These are phyloP conservation scores for Onychorhynchus coronatus DNA, from an alignment of 2,113 vertebrate species.

Conservation along the genomic window DNA sequence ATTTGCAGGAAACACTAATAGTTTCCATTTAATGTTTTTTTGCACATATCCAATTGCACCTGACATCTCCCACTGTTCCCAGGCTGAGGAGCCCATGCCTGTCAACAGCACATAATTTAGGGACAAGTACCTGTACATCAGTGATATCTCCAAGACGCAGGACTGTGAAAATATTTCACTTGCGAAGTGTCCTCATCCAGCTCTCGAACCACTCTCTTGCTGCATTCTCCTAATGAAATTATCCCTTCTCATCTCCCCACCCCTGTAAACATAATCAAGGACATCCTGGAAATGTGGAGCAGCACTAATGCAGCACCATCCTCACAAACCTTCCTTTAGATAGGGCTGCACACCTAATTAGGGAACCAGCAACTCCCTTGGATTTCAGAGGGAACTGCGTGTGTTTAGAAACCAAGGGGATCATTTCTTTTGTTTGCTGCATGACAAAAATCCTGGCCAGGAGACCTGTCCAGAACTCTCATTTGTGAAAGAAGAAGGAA, in stretches of 20 bases:
- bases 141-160: neutral
- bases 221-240: neutral
- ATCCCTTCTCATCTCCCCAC: neutral
- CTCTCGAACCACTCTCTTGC: neutral
- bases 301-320: neutral
- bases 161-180: neutral
- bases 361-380: neutral
- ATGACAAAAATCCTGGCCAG: neutral
- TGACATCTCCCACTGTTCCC: neutral
- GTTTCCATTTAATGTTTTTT: neutral
- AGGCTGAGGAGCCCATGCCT: neutral
- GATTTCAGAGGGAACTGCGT: neutral
- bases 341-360: neutral
- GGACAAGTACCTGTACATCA: neutral
- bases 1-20: neutral
- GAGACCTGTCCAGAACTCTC: neutral
- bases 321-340: neutral
- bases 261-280: neutral
- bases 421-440: rapidly evolving
- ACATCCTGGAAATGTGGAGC: neutral
- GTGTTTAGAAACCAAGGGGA: neutral
- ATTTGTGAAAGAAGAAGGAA: rapidly evolving
- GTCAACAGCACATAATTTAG: neutral
- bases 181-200: neutral
- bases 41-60: neutral